Percentiles rank a stretch among this genome's conserved stretches.
These are phyloP conservation scores for Hydrolagus colliei DNA, from an alignment of 2,797 vertebrate genomes.

Conservation along the genomic window DNA sequence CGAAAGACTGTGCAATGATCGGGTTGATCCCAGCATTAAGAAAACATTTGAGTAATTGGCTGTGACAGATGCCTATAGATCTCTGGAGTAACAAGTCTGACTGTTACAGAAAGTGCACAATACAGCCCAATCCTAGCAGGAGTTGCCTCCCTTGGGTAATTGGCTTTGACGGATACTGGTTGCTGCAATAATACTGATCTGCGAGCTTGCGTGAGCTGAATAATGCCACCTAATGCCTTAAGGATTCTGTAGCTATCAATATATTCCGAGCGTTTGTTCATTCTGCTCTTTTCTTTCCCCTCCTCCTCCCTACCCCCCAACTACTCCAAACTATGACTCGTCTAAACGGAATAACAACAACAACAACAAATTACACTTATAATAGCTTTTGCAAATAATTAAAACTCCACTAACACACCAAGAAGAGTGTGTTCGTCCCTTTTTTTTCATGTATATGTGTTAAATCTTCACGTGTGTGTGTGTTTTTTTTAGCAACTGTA, in stretches of 20 bases:
- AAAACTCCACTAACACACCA: too few relatives aligned
- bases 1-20: slow-evolving; percentile 45
- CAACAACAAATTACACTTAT: too few relatives aligned
- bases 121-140: slow-evolving; percentile 37
- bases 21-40: slow-evolving; percentile 45
- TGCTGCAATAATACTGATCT: slow-evolving; percentile 59
- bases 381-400: too few relatives aligned
- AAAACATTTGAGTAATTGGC: slow-evolving; percentile 48
- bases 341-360: too few relatives aligned
- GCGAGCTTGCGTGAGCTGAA: slow-evolving; percentile 59
- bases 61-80: slow-evolving; percentile 44
- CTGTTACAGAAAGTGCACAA: slow-evolving; percentile 39
- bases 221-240: slow-evolving; percentile 58
- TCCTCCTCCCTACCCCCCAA: too few relatives aligned
- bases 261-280: slow-evolving; percentile 46
- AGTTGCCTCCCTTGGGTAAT: slow-evolving; percentile 55
- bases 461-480: too few relatives aligned
- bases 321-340: too few relatives aligned
- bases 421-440: too few relatives aligned
- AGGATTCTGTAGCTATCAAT: slow-evolving; percentile 62
- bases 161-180: slow-evolving; percentile 59
- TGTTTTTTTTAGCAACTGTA: too few relatives aligned
- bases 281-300: slow-evolving; percentile 41
- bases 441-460: too few relatives aligned
- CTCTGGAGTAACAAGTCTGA: slow-evolving; percentile 38